Conservation (phyloP, 2,113 vertebrate genomes). For the Cyprinus carpio region DNA sequence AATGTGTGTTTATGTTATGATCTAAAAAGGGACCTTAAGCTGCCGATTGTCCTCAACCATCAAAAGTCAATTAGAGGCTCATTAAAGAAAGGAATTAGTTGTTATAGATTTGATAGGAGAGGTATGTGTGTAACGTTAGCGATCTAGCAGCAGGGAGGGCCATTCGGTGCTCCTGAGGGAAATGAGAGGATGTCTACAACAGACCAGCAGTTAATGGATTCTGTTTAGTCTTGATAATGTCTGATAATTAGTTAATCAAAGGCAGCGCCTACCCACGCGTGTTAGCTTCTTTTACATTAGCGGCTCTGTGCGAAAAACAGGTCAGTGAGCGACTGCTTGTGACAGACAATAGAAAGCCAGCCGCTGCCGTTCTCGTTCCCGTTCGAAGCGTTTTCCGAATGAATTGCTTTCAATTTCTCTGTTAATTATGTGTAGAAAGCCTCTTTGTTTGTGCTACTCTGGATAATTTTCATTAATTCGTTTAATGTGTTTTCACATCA, state of each 20-base stretch:
- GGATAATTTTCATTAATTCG: neutral
- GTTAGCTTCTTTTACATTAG: conserved; percentile 61
- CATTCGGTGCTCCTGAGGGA: conserved; percentile 41
- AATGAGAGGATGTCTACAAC: conserved; percentile 59
- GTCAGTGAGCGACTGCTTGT: conserved; percentile 63
- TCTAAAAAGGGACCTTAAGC: neutral
- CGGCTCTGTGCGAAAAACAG: conserved; percentile 62
- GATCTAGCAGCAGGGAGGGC: conserved; percentile 65
- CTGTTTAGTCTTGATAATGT: conserved; percentile 79
- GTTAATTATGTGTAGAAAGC: conserved; percentile 17
- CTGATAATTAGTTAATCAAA: conserved; percentile 79
- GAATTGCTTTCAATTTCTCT: conserved; percentile 23
- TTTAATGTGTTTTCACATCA: neutral
- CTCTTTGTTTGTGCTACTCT: conserved; percentile 6
- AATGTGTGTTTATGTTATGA: conserved; percentile 14
- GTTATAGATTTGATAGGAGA: conserved; percentile 74
- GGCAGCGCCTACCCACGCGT: conserved; percentile 65
- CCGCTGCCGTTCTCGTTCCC: neutral
- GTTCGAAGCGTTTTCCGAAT: neutral
- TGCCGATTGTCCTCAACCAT: conserved; percentile 37
- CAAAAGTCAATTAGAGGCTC: conserved; percentile 73
- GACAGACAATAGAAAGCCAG: conserved; percentile 12
- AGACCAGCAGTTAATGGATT: conserved; percentile 74
- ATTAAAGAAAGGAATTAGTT: conserved; percentile 76
- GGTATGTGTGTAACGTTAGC: conserved; percentile 58